Percentiles rank a stretch among this genome's conserved stretches.
phyloP scores from a whole-genome alignment of 2,797 vertebrate genomes.

The Glossophaga mutica region DNA sequence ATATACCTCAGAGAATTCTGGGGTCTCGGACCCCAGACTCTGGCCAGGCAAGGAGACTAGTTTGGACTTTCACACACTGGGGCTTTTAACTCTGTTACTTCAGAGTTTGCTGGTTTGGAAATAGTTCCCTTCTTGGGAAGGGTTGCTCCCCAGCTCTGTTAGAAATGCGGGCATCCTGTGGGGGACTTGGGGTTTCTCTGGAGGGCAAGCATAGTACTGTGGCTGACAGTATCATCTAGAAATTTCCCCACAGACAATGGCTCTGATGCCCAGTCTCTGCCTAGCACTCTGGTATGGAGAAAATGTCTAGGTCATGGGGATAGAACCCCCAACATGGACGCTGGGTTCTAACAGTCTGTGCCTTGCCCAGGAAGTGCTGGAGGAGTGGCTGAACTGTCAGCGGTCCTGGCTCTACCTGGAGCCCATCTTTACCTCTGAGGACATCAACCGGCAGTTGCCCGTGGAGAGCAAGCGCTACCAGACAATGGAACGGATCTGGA shows the following conservation, averaged over 20 bases:
- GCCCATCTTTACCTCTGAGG: conserved; percentile 94
- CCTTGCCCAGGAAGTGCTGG: conserved; percentile 89
- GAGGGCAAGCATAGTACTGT: not conserved
- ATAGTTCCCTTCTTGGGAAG: not conserved
- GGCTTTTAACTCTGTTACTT: not conserved
- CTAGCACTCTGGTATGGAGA: not conserved
- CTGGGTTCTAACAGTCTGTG: not conserved
- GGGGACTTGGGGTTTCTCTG: not conserved
- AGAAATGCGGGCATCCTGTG: not conserved
- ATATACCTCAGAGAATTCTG: not conserved
- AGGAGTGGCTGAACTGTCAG: conserved; percentile 94
- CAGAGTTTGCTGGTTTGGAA: not conserved
- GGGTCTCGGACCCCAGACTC: not conserved
- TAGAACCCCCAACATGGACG: not conserved
- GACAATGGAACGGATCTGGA: conserved; percentile 89
- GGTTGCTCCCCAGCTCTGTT: not conserved
- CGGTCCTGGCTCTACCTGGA: conserved; percentile 93
- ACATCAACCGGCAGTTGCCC: conserved; percentile 92
- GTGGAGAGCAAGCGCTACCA: conserved; percentile 89
- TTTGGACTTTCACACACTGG: not conserved
- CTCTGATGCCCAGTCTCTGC: not conserved
- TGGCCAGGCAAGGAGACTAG: not conserved
- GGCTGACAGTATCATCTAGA: not conserved
- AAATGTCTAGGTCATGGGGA: not conserved
- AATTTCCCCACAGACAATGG: not conserved